Conservation (phyloP, 2,113 vertebrate species). For the Hydropotes inermis region DNA sequence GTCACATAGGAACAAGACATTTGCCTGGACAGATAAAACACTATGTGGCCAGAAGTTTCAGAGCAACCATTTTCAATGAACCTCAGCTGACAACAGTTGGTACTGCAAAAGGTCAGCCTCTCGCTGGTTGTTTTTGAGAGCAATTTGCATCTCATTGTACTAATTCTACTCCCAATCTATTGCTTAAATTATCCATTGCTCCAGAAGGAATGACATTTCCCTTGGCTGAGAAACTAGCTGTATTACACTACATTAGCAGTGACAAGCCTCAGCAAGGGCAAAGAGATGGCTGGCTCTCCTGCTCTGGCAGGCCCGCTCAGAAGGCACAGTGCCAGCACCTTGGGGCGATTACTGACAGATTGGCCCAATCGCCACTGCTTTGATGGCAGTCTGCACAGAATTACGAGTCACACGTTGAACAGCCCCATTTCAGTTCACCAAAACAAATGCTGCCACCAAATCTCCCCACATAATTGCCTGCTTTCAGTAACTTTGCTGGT, state of each 20-base stretch:
- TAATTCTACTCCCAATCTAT: constrained; percentile 81
- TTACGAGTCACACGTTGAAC: constrained; percentile 65
- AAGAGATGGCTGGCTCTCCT: constrained; percentile 60
- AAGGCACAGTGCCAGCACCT: constrained; percentile 74
- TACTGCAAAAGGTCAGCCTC: constrained; percentile 59
- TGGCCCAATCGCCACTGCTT: constrained; percentile 66
- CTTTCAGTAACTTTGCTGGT: constrained; percentile 27
- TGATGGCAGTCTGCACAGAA: constrained; percentile 73
- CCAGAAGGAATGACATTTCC: constrained; percentile 77
- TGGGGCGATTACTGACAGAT: constrained; percentile 71
- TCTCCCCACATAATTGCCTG: constrained; percentile 27
- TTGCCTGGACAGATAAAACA: background rate
- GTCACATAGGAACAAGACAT: background rate
- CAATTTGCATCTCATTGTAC: constrained; percentile 80
- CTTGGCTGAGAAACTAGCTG: constrained; percentile 69
- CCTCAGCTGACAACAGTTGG: constrained; percentile 50
- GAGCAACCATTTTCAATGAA: background rate
- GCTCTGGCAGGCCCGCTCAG: constrained; percentile 71
- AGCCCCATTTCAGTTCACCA: constrained; percentile 65
- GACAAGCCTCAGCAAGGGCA: constrained; percentile 71
- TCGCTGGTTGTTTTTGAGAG: constrained; percentile 63
- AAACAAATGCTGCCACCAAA: constrained; percentile 72
- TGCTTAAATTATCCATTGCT: constrained; percentile 81
- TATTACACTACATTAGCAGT: constrained; percentile 67
- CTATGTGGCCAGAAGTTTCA: background rate